Conservation (phyloP, 2,797 vertebrate species). For the Cyprinodon diabolis region DNA sequence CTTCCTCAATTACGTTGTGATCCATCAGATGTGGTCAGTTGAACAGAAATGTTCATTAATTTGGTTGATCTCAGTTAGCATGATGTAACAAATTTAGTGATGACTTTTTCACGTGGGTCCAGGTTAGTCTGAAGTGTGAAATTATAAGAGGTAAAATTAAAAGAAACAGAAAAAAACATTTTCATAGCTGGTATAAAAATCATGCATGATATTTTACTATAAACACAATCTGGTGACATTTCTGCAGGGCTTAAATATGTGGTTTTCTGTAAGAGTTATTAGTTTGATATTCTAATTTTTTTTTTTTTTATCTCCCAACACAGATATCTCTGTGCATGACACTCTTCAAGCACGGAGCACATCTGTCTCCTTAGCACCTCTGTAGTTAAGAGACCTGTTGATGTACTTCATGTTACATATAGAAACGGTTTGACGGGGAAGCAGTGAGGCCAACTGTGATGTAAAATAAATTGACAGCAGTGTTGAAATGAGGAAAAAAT, state of each 20-base stretch:
- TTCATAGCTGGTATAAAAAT: too few species aligned
- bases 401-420: neutral
- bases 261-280: neutral
- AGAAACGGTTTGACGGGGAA: neutral
- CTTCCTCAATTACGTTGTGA: neutral
- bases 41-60: neutral
- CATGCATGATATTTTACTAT: neutral
- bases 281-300: neutral
- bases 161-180: too few species aligned
- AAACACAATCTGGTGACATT: neutral
- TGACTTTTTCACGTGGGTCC: neutral
- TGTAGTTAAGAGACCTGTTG: neutral
- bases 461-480: neutral
- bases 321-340: neutral
- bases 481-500: conserved; percentile 20
- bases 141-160: too few species aligned
- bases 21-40: neutral
- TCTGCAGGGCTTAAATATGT: neutral
- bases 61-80: too few species aligned
- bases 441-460: conserved; percentile 1
- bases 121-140: too few species aligned
- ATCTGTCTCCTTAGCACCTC: neutral
- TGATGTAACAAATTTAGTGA: too few species aligned
- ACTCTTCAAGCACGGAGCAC: neutral
- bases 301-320: neutral